Evolutionary conservation across 1,140 invertebrate species (phyloP), one percentile per base, ranked within the genome.

Genomic region (Meloidogyne floridensis): DNA sequence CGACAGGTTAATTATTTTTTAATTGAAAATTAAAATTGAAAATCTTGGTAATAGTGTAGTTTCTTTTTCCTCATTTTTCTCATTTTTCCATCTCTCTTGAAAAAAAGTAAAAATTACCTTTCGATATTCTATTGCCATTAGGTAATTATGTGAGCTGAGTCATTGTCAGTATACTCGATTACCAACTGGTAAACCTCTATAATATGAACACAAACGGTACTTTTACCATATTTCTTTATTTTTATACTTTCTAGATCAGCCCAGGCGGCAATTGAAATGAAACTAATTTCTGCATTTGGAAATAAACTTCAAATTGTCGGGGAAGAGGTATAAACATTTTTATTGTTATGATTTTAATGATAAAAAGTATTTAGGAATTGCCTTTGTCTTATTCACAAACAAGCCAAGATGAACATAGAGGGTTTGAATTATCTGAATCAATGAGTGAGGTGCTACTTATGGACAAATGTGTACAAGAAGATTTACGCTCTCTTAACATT

Each of bases 191-290:
- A 32, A 32, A 32, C 32, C 32, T 32, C 32, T 32, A 32, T 32
- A 32, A 32, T 32, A 32, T 32, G 32, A 32, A 32, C 32, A 32
- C 32, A 32, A 32, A 32, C 32, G 32, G 32, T 32, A 32, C 2
- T 32, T 32, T 32, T 32, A 32, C 32, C 32, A 32, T 32, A 32
- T 32, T 32, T 32, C 32, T 32, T 32, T 32, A 32, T 32, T 32
- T 32, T 32, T 32, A 32, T 32, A 32, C 32, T 32, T 32, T 32
- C 32, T 32, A 65, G 77, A 10, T 94, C 94, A 70, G 96, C 95
- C 5, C 96, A 98, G 91, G 92, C 93, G 84, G 96, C 94, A 89
- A 98, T 99, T 82, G 93, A 98, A 71, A 93, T 94, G 32, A 96
- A 95, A 0, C 91, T 99, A 3, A 91, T 93, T 53, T 92, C 92